Conservation (phyloP, 37 sponge, comb jelly and placozoan genomes). For the Beroe forskalii region DNA sequence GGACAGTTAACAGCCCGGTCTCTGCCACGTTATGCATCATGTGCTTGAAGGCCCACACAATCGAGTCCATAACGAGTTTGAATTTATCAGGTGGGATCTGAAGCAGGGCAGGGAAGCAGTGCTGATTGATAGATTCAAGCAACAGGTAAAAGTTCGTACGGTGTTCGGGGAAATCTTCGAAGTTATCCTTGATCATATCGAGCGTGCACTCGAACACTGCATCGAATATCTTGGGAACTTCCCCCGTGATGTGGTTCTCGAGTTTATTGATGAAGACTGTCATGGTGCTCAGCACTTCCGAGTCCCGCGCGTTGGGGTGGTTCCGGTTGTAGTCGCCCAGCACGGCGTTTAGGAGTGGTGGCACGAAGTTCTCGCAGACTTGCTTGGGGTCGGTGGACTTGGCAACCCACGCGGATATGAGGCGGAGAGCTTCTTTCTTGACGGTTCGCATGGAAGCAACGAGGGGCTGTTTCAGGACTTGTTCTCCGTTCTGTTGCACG, state of each 20-base stretch:
- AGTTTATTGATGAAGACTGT: slow-evolving; percentile 86
- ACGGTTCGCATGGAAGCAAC: slow-evolving; percentile 86
- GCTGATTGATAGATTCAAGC: slow-evolving; percentile 78
- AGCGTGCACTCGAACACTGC: slow-evolving; percentile 97
- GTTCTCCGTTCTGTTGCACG: slow-evolving; percentile 72
- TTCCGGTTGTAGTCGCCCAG: slow-evolving; percentile 85
- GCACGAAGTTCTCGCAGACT: slow-evolving; percentile 87
- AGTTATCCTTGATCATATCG: slow-evolving; percentile 94
- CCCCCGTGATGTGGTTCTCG: slow-evolving; percentile 72
- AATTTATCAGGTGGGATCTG: slow-evolving; percentile 84
- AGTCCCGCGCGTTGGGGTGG: slow-evolving; percentile 93
- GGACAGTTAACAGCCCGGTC: slow-evolving; percentile 78
- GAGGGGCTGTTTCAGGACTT: slow-evolving; percentile 87
- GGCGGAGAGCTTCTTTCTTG: slow-evolving; percentile 93
- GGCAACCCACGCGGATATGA: slow-evolving; percentile 90
- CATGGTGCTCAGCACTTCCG: slow-evolving; percentile 90
- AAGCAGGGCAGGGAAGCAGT: slow-evolving; percentile 89
- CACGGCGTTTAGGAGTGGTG: slow-evolving; percentile 93
- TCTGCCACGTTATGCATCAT: slow-evolving; percentile 97
- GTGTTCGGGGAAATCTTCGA: slow-evolving; percentile 94
- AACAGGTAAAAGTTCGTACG: slow-evolving; percentile 89
- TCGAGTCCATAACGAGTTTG: slow-evolving; percentile 86
- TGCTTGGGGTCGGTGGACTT: slow-evolving; percentile 77
- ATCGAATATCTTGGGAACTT: slow-evolving; percentile 83
- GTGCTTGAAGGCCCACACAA: slow-evolving; percentile 97